Evolutionary conservation across 2,888 invertebrate genomes (phyloP).

Genomic region (Mongoloraphidia duomilia): DNA sequence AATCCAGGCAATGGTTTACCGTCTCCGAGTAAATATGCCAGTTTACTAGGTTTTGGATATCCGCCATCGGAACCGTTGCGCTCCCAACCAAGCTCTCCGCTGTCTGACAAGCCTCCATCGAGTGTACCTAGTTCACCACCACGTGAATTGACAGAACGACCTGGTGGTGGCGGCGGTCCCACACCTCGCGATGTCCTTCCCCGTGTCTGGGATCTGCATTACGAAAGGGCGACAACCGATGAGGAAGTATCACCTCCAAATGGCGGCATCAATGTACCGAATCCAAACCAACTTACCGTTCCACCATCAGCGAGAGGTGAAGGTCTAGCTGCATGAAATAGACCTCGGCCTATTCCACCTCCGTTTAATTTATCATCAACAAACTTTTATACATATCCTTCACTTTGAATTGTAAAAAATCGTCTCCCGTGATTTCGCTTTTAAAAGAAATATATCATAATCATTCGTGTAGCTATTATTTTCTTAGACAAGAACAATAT

Average conservation of each 20-base stretch:
- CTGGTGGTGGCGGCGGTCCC: slow-evolving; percentile 21
- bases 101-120: slow-evolving; percentile 30
- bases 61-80: slow-evolving; percentile 38
- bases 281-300: slow-evolving; percentile 37
- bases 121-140: slow-evolving; percentile 23
- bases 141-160: slow-evolving; percentile 29
- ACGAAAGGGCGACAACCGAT: slow-evolving; percentile 34
- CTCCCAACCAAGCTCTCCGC: slow-evolving; percentile 35
- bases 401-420: slow-evolving; percentile 3
- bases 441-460: slow-evolving; percentile 1
- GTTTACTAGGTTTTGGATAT: slow-evolving; percentile 62
- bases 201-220: slow-evolving; percentile 41
- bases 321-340: slow-evolving; percentile 53
- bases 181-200: slow-evolving; percentile 21
- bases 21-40: slow-evolving; percentile 53
- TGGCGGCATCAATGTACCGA: slow-evolving; percentile 24
- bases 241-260: slow-evolving; percentile 26
- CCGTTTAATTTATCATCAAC: neutral
- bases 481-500: neutral
- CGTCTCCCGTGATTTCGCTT: neutral
- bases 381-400: slow-evolving; percentile 10
- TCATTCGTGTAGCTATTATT: neutral
- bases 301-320: slow-evolving; percentile 52
- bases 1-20: slow-evolving; percentile 52
- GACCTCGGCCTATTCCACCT: slow-evolving; percentile 11